phyloP scores from a whole-genome alignment of 2,888 invertebrate genomes.

The Parnassius mnemosyne region DNA sequence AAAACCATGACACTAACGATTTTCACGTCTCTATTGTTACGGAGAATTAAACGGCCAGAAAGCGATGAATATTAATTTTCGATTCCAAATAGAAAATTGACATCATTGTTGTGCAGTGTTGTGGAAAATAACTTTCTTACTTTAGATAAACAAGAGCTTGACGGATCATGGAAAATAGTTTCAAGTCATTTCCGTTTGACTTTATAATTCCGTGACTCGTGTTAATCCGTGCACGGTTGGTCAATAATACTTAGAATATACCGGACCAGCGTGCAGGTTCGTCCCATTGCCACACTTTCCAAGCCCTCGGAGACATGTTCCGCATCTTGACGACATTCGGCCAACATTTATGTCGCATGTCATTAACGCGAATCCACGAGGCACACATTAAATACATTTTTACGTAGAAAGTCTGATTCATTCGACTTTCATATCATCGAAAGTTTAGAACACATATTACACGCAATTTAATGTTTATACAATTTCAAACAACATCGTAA shows the following conservation, averaged over 20 bases:
- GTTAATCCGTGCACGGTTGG: constrained; percentile 9
- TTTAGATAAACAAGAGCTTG: constrained; percentile 9
- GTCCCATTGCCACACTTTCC: constrained; percentile 22
- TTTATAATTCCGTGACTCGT: background rate
- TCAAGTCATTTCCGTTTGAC: constrained; percentile 12
- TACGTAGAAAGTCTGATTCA: constrained; percentile 22
- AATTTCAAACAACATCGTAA: constrained; percentile 13
- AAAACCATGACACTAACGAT: background rate
- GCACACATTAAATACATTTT: constrained; percentile 20
- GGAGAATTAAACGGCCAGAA: background rate
- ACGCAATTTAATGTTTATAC: constrained; percentile 3
- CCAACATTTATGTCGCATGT: constrained; percentile 17
- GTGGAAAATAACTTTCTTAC: constrained; percentile 15
- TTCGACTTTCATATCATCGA: constrained; percentile 18
- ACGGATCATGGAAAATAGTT: constrained; percentile 4
- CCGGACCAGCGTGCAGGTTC: constrained; percentile 2
- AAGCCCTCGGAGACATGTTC: constrained; percentile 20
- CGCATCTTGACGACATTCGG: constrained; percentile 18
- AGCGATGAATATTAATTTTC: constrained; percentile 9
- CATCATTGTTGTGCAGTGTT: constrained; percentile 6
- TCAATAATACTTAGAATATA: constrained; percentile 17
- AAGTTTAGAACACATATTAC: constrained; percentile 19
- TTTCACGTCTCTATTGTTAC: constrained; percentile 3
- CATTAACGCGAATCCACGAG: constrained; percentile 21
- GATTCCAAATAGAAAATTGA: constrained; percentile 3